Conservation (phyloP, 2,113 vertebrate species). For the Muntiacus reevesi region DNA sequence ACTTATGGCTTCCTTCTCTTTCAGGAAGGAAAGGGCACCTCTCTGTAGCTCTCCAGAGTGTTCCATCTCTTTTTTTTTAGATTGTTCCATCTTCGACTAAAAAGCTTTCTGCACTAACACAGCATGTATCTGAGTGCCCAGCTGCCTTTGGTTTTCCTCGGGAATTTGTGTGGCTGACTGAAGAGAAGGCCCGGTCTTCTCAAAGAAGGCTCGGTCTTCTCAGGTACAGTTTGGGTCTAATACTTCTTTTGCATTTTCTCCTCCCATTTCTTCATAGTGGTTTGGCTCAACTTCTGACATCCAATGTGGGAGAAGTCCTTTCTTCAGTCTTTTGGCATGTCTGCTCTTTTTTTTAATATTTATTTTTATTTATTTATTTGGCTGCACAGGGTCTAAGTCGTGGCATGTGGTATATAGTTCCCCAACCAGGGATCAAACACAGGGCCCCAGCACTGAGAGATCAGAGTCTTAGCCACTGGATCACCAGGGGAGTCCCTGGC, state of each 20-base stretch:
- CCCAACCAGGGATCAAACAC: neutral
- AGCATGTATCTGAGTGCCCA: neutral
- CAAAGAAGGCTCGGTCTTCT: neutral
- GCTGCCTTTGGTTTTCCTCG: neutral
- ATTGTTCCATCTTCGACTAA: neutral
- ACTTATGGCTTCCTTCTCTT: neutral
- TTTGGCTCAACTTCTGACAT: neutral
- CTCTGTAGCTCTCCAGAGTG: neutral
- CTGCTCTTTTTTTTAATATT: neutral
- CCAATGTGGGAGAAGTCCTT: neutral
- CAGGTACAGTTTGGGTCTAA: neutral
- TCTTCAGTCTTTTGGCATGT: neutral
- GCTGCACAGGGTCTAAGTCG: neutral
- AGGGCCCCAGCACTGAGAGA: neutral
- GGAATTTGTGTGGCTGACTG: neutral
- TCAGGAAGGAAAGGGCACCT: neutral
- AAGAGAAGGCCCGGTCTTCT: neutral
- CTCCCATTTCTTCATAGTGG: neutral
- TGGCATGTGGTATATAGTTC: neutral
- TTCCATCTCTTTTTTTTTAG: neutral
- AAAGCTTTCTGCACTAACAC: neutral
- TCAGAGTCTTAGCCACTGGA: neutral
- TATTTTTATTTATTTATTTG: neutral
- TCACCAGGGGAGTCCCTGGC: neutral
- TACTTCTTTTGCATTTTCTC: neutral